Base-by-base conservation (phyloP, 2,797 vertebrate genomes). In the Sarcophilus harrisii region DNA sequence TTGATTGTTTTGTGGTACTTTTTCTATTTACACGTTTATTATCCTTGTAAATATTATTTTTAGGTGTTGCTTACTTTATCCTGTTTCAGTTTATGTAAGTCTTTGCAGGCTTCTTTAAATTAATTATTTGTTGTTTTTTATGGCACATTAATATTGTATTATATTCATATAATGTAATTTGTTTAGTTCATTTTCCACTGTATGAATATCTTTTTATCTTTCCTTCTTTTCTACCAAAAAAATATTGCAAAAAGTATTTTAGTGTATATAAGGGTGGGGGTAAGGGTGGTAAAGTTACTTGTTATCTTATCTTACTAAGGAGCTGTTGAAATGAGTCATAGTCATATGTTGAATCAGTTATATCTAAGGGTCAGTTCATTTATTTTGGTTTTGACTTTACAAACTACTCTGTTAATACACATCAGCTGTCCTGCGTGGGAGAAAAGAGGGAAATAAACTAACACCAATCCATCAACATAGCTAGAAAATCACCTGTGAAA, bases 401-500 rank as follows among this genome's bases (percentile, higher is more conserved):
- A 73, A 14, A 38, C 1, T 32, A 38, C 38, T 73, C n/a, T 73
- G 66, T 21, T 73, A 73, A 38, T 6, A 21, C 16, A 73, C n/a
- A 73, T 73, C 54, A 89, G 32, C 24, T 92, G 28, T 92, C 30
- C 91, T 94, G 14, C 91, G 91, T 94, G 62, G 30, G 18, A 94
- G 49, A 95, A 57, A 95, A 95, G 90, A 29, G 89, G 45, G 27
- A 94, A 60, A 62, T 38, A 13, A 66, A 54, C 94, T 96, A 94
- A 93, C 92, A 93, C 18, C 93, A 93, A 95, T 92, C 30, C 54
- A 58, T 95, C 96, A 54, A 59, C 13, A 95, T 13, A 58, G 60
- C 29, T 58, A 94, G 59, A 90, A 95, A 95, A 94, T 97, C 16
- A 73, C 60, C 95, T 96, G 58, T 92, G 21, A 94, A 54, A 92